Percentiles rank a stretch among this genome's conserved stretches.
Conservation (phyloP, 2,113 vertebrate species). For the Tonatia bakeri region DNA sequence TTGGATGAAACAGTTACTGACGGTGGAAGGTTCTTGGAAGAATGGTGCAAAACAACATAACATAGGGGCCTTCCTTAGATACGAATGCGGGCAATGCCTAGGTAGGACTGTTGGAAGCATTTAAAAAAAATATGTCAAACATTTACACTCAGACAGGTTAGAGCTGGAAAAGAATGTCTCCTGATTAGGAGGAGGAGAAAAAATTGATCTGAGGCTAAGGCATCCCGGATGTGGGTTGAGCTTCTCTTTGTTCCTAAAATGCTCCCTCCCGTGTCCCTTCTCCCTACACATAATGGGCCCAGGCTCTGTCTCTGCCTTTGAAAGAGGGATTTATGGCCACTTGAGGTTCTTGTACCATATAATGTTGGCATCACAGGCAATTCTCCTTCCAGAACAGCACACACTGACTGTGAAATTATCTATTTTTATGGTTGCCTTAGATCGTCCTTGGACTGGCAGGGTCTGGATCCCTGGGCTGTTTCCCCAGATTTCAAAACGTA, state of each 20-base stretch:
- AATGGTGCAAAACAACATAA: background rate
- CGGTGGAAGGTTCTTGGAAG: background rate
- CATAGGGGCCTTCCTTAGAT: background rate
- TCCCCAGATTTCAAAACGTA: background rate
- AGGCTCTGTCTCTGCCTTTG: slow-evolving; percentile 28
- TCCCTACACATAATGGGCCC: background rate
- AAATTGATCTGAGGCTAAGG: background rate
- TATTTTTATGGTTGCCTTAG: slow-evolving; percentile 24
- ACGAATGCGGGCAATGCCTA: background rate
- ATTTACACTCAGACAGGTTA: background rate
- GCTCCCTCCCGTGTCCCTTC: background rate
- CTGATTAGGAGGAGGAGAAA: slow-evolving; percentile 6
- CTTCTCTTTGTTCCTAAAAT: slow-evolving; percentile 37
- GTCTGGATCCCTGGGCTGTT: background rate
- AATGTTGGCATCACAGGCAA: background rate
- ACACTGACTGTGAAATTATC: slow-evolving; percentile 24
- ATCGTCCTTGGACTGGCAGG: background rate
- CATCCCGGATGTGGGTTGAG: background rate
- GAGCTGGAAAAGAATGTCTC: slow-evolving; percentile 17
- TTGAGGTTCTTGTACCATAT: background rate
- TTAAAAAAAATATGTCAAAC: background rate
- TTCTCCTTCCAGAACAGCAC: slow-evolving; percentile 20
- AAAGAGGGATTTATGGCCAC: slow-evolving; percentile 10
- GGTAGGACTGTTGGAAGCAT: background rate
- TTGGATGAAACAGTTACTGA: background rate